Percentiles rank a stretch among this genome's conserved stretches.
Evolutionary conservation across 2,797 vertebrate genomes (phyloP).

Genomic region (Sternotherus odoratus): DNA sequence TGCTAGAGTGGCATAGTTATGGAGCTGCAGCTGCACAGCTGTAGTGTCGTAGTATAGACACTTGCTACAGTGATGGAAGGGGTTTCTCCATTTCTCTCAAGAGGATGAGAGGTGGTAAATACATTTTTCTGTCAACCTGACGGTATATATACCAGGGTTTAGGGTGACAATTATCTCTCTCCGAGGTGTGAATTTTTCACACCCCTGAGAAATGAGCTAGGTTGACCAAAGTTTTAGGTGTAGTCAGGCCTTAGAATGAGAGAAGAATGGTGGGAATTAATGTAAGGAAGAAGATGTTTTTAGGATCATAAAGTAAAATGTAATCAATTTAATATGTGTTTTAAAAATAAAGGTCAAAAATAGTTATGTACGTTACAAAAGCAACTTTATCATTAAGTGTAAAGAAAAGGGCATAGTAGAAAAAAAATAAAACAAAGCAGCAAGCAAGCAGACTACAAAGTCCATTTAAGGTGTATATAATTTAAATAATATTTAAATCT

Average conservation of each 20-base stretch:
- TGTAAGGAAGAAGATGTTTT: not conserved
- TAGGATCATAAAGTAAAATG: not conserved
- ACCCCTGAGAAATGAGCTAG: not conserved
- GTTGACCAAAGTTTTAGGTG: not conserved
- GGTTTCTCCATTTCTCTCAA: not conserved
- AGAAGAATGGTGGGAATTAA: not conserved
- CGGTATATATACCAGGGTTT: no score
- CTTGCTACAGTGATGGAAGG: not conserved
- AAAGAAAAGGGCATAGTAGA: not conserved
- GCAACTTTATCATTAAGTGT: not conserved
- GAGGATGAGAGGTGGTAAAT: not conserved
- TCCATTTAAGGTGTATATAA: fast-evolving
- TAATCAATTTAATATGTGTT: not conserved
- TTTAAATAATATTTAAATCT: not conserved
- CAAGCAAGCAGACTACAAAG: not conserved
- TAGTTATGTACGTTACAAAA: not conserved
- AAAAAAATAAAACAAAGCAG: not conserved
- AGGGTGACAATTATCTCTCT: no score
- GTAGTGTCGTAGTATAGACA: not conserved
- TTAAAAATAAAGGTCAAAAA: not conserved
- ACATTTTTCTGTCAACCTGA: no score
- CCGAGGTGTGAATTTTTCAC: not conserved
- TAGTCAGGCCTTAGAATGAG: not conserved
- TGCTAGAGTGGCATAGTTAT: not conserved
- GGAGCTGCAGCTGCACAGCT: not conserved